phyloP scores from a whole-genome alignment of 2,797 vertebrate species.

The Staurois parvus region DNA sequence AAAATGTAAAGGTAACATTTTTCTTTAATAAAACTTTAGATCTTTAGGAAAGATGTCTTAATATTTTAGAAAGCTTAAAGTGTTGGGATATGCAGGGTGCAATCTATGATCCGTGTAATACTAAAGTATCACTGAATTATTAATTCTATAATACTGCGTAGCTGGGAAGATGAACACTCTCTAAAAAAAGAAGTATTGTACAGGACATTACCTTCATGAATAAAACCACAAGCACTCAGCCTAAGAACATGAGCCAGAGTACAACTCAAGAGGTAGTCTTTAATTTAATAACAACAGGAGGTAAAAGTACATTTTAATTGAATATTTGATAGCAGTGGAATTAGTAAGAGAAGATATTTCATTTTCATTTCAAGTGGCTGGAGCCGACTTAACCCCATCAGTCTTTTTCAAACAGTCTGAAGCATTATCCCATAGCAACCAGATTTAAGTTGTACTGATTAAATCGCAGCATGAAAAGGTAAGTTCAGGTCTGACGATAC shows the following conservation, averaged over 20 bases:
- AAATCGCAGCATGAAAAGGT: no score
- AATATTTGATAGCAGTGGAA: constrained; percentile 3
- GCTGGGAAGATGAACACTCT: constrained; percentile 10
- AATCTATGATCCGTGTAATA: constrained; percentile 12
- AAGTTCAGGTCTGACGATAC: no score
- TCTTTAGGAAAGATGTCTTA: neutral
- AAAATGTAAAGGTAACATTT: no score
- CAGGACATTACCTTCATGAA: constrained; percentile 38
- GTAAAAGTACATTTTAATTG: constrained; percentile 4
- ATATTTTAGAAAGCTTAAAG: constrained; percentile 15
- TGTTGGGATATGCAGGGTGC: neutral
- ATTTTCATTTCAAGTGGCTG: neutral
- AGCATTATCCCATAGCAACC: no score
- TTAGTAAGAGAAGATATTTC: neutral
- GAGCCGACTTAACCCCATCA: neutral
- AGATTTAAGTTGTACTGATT: no score
- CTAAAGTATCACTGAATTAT: constrained; percentile 52
- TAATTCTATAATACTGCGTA: constrained; percentile 29
- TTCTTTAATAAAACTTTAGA: no score
- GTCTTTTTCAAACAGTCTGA: neutral
- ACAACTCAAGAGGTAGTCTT: neutral
- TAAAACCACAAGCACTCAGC: constrained; percentile 31
- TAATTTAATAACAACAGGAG: constrained; percentile 10
- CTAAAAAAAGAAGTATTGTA: constrained; percentile 28
- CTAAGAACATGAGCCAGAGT: neutral